Conservation (phyloP, 2,797 vertebrate genomes). For the Mus minutoides region DNA sequence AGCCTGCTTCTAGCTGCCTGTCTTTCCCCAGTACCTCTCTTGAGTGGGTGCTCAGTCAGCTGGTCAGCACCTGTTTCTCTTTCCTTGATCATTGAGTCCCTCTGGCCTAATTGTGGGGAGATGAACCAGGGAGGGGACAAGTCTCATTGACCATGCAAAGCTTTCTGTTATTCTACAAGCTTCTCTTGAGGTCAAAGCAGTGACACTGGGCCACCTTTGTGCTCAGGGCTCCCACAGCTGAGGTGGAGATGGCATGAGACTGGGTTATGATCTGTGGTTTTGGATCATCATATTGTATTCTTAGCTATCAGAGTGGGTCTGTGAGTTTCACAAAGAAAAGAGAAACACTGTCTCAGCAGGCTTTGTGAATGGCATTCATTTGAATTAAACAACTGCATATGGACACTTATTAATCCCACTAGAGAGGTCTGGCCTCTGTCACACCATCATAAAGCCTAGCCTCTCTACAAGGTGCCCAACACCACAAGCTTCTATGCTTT, state of each 20-base stretch:
- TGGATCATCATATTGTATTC: background rate
- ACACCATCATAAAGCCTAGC: background rate
- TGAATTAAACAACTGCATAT: background rate
- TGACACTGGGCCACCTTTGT: background rate
- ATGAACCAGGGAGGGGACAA: background rate
- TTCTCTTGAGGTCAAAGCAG: background rate
- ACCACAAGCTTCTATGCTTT: fast-evolving
- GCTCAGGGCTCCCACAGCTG: background rate
- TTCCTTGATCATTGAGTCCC: conserved; percentile 42
- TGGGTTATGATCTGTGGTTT: background rate
- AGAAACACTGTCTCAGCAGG: background rate
- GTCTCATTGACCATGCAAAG: background rate
- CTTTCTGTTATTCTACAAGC: background rate
- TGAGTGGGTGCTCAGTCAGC: background rate
- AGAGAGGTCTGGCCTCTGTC: background rate
- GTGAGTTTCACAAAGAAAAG: background rate
- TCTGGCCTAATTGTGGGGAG: background rate
- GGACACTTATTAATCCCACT: background rate
- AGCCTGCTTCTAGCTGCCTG: background rate
- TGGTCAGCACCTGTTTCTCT: background rate
- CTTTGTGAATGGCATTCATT: background rate
- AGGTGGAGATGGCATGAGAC: background rate
- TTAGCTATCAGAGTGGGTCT: background rate
- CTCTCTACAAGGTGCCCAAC: fast-evolving
- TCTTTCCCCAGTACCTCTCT: fast-evolving